These are phyloP conservation scores for Thryonomys swinderianus DNA, from an alignment of 2,113 vertebrate species.

Conservation along the genomic window DNA sequence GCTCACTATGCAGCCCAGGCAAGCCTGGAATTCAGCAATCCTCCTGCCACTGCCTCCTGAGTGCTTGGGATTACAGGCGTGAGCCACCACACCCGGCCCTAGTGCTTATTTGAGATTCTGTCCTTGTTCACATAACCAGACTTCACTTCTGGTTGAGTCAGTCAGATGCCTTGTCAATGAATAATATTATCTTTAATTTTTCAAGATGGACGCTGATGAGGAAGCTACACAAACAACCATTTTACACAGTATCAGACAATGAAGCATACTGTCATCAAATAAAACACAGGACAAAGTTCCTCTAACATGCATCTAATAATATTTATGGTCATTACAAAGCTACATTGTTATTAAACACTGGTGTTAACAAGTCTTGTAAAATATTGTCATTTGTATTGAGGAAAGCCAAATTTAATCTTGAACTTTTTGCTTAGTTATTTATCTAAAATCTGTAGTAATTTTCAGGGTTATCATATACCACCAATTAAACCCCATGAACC, in stretches of 20 bases:
- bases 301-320: conserved; percentile 11
- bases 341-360: conserved; percentile 12
- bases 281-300: conserved; percentile 57
- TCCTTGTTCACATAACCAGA: background rate
- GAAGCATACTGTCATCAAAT: conserved; percentile 51
- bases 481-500: conserved; percentile 48
- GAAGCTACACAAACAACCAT: background rate
- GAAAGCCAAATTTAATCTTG: conserved; percentile 11
- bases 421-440: background rate
- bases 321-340: background rate
- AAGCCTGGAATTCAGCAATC: too few relatives aligned
- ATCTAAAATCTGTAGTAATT: conserved; percentile 35
- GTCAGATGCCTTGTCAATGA: background rate
- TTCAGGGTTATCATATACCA: background rate
- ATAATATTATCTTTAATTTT: conserved; percentile 38
- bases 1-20: too few relatives aligned
- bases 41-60: too few relatives aligned
- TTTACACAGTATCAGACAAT: background rate
- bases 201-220: conserved; percentile 43
- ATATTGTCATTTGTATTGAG: conserved; percentile 3
- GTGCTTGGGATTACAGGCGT: too few relatives aligned
- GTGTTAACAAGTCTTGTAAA: conserved; percentile 37
- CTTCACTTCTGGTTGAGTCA: background rate
- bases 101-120: background rate
- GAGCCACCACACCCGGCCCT: too few relatives aligned